These are phyloP conservation scores for Sylvia borin DNA, from an alignment of 2,797 vertebrate genomes.

Conservation along the genomic window DNA sequence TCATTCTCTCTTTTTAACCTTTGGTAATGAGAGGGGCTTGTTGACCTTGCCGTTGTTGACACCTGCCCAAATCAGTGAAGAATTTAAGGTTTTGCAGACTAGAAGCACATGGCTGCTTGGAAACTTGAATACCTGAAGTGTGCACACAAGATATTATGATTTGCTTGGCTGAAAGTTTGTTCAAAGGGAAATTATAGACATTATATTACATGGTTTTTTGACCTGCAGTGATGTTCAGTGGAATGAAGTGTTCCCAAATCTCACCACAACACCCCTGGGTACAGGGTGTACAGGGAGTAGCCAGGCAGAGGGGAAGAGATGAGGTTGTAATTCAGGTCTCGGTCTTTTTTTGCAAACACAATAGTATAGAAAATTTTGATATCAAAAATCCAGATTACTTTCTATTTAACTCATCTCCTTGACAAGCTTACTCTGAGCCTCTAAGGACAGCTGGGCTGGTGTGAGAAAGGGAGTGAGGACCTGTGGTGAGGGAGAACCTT, in stretches of 20 bases:
- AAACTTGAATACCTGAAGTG: background rate
- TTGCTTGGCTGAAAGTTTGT: background rate
- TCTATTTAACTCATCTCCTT: background rate
- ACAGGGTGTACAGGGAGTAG: background rate
- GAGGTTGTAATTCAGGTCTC: background rate
- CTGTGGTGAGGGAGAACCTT: background rate
- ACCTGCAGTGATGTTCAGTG: background rate
- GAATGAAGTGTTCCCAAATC: background rate
- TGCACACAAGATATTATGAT: background rate
- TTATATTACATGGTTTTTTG: background rate
- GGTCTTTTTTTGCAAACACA: background rate
- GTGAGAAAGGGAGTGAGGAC: background rate
- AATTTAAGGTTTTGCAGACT: background rate
- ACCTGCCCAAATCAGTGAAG: background rate
- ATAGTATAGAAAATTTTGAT: background rate
- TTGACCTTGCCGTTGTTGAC: background rate
- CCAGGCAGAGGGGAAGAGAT: background rate
- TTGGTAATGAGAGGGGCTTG: background rate
- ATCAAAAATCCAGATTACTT: background rate
- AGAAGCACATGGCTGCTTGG: background rate
- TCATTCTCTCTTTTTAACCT: background rate
- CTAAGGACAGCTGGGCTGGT: background rate
- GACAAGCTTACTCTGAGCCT: background rate
- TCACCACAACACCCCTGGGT: background rate
- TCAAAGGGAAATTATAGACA: background rate